Evolutionary conservation across 2,797 vertebrate genomes (phyloP).

Genomic region (Sebastes cheni): DNA sequence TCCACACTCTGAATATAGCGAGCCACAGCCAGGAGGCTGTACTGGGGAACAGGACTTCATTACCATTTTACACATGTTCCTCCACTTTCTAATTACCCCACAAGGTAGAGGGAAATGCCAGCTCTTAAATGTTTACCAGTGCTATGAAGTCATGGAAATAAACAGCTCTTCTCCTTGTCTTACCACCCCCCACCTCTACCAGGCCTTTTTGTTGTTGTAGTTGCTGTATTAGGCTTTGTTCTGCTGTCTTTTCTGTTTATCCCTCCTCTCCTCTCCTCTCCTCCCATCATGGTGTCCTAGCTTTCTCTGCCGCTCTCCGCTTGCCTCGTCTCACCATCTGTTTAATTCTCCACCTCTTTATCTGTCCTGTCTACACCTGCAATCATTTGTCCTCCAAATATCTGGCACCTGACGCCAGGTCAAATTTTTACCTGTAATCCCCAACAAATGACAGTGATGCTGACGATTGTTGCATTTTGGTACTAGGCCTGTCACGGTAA

Average conservation of each 20-base stretch:
- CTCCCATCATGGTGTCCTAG: background rate
- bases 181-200: background rate
- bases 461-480: background rate
- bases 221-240: background rate
- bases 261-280: background rate
- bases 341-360: conserved; percentile 3
- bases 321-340: conserved; percentile 8
- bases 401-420: background rate
- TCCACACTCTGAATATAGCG: conserved; percentile 11
- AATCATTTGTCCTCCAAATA: background rate
- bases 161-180: conserved; percentile 39
- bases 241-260: conserved; percentile 5
- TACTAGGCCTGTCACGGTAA: no score
- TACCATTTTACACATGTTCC: conserved; percentile 73
- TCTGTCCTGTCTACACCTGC: background rate
- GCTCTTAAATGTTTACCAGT: conserved; percentile 63
- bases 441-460: background rate
- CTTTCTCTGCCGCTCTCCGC: conserved; percentile 15
- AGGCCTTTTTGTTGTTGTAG: background rate
- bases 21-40: conserved; percentile 58
- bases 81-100: conserved; percentile 70
- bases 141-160: conserved; percentile 73
- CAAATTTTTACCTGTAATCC: conserved; percentile 9
- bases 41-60: conserved; percentile 67
- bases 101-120: conserved; percentile 71